phyloP scores from a whole-genome alignment of 2,797 vertebrate genomes.

The Brachymystax lenok region DNA sequence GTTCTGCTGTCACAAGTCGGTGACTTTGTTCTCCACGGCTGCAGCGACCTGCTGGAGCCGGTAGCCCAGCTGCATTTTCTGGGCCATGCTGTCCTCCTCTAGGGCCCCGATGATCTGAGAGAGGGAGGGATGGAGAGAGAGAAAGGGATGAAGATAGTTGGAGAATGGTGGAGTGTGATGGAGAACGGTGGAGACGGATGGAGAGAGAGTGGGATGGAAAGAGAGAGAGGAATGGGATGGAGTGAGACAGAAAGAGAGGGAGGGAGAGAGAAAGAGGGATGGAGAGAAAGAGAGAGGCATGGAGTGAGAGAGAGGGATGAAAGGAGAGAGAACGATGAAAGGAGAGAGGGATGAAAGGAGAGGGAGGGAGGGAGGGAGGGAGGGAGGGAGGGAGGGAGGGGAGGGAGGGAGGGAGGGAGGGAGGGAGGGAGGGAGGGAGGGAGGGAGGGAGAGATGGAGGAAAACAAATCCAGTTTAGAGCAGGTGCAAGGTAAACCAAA shows the following conservation, averaged over 20 bases:
- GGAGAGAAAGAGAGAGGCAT: background rate
- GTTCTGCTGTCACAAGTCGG: slow-evolving; percentile 86
- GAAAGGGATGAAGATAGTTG: background rate
- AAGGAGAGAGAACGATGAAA: background rate
- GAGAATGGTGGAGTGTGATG: background rate
- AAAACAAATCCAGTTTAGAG: background rate
- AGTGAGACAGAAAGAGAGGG: background rate
- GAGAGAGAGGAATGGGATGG: background rate
- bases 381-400: background rate
- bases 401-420: background rate
- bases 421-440: background rate
- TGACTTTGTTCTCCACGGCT: slow-evolving; percentile 98
- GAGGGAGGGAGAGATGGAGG: background rate
- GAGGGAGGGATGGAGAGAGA: background rate
- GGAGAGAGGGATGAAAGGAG: slow-evolving; percentile 10
- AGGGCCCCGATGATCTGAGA: slow-evolving; percentile 95
- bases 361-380: background rate
- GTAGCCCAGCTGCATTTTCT: slow-evolving; percentile 99
- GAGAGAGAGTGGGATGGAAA: background rate
- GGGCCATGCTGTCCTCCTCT: slow-evolving; percentile 93
- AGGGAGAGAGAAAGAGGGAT: background rate
- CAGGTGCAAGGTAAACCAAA: background rate
- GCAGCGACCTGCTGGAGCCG: slow-evolving; percentile 96
- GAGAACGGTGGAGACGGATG: background rate
- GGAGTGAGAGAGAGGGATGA: background rate